Evolutionary conservation across 2,113 vertebrate genomes (phyloP), one percentile per base, ranked within the genome.

Genomic region (Hippocampus mohnikei): DNA sequence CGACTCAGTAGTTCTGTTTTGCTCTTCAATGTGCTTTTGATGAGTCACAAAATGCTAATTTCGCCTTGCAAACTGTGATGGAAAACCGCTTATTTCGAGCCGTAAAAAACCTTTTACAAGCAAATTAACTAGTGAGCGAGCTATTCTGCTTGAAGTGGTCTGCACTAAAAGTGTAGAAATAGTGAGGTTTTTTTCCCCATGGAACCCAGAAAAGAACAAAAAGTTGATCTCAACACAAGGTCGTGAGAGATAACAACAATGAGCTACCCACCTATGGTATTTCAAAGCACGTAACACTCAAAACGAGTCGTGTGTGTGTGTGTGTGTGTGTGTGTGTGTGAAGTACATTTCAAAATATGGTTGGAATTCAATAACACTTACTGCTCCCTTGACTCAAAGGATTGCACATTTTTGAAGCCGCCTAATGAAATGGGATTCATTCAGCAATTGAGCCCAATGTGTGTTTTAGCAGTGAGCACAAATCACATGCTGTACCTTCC

Each of bases 401-500:
- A 15, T 29, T 13, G 27, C 13, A 60, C 10, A 12, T 15, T 2
- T 13, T 5, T 18, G 27, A 16, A 59, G 13, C 1, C 11, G 5
- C 23, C 23, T 60, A 29, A 16, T 60, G 27, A 15, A 29, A 16
- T 58, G 5, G 23, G 25, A 16, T 5, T 58, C 23, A 12, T 29
- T 29, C 27, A 18, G 15, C 20, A 18, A 66, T 6, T 70, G 6
- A 0, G 40, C 6, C 66, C 67, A 56, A 61, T 0, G 29, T 29
- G 15, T 37, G 33, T 37, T 37, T 37, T 37, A 37, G 33, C 33
- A 37, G 33, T 37, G 33, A 37, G 33, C 21, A 55, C 25, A 69
- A 21, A 74, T 20, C 71, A 12, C 40, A 77, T 50, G 29, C 25
- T 37, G 16, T 85, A 90, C 88, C 88, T 87, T 90, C 81, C 50